A percentile compares a stretch with the other conserved stretches of the same genome.
Conservation (phyloP, 1,140 invertebrate genomes). For the Trachymyrmex cornetzi region DNA sequence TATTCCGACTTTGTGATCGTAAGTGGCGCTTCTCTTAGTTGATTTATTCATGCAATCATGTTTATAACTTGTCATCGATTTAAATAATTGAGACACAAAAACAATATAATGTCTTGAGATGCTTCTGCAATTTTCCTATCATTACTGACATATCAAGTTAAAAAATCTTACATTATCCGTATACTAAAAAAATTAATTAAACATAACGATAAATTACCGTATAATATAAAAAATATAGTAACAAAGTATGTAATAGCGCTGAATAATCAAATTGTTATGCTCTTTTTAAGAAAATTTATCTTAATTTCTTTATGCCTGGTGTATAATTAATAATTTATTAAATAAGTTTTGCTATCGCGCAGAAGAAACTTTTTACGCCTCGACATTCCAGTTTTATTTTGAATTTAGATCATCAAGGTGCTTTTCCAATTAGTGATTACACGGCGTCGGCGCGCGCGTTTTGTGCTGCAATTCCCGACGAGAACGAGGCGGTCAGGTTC, state of each 20-base stretch:
- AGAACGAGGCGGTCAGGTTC: neutral
- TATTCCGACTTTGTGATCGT: too few relatives aligned
- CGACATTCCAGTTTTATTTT: neutral
- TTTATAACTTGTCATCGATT: too few relatives aligned
- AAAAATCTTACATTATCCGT: too few relatives aligned
- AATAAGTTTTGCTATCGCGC: neutral
- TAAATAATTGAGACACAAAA: too few relatives aligned
- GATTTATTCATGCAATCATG: too few relatives aligned
- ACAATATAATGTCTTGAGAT: too few relatives aligned
- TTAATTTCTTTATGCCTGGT: neutral
- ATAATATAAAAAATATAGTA: neutral
- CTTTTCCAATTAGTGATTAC: slow-evolving; percentile 33
- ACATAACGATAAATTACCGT: neutral
- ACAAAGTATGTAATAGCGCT: neutral
- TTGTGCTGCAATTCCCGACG: slow-evolving; percentile 6
- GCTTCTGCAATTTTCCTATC: too few relatives aligned
- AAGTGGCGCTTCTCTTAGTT: too few relatives aligned
- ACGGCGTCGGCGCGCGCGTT: slow-evolving; percentile 16
- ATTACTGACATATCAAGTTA: too few relatives aligned
- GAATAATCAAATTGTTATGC: neutral
- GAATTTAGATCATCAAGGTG: slow-evolving; percentile 25
- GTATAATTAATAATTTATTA: neutral
- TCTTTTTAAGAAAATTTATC: neutral
- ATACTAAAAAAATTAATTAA: neutral
- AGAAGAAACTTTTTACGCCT: slow-evolving; percentile 8